Evolutionary conservation across 2,888 invertebrate genomes (phyloP).

Genomic region (Brachypterus glaber): DNA sequence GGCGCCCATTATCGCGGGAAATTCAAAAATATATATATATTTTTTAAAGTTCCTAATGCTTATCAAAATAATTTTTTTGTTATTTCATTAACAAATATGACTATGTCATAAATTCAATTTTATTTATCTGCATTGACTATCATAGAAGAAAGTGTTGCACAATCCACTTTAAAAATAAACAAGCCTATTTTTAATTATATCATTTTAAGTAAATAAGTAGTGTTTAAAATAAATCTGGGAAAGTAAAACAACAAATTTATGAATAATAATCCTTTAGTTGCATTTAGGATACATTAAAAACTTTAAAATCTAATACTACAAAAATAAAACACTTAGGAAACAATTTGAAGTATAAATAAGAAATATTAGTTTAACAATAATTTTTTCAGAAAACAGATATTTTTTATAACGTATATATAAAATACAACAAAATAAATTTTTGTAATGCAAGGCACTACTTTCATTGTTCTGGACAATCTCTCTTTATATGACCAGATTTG

Average conservation of each 20-base stretch:
- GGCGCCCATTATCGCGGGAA: constrained; percentile 9
- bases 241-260: not conserved
- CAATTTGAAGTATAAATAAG: constrained; percentile 17
- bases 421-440: constrained; percentile 19
- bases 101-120: too few species aligned
- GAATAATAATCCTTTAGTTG: constrained; percentile 13
- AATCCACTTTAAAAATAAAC: too few species aligned
- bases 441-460: constrained; percentile 32
- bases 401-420: constrained; percentile 22
- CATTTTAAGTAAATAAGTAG: too few species aligned
- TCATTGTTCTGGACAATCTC: constrained; percentile 80
- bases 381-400: constrained; percentile 16
- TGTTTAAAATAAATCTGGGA: not conserved
- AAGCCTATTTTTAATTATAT: too few species aligned
- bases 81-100: too few species aligned
- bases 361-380: constrained; percentile 17
- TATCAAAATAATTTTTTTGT: too few species aligned
- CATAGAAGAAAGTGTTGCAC: too few species aligned
- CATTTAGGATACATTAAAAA: constrained; percentile 13
- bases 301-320: constrained; percentile 11
- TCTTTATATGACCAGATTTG: constrained; percentile 83
- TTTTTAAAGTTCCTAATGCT: too few species aligned
- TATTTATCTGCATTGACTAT: too few species aligned
- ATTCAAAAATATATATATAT: too few species aligned
- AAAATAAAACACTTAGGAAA: constrained; percentile 17